phyloP scores from a whole-genome alignment of 2,888 invertebrate genomes.

The Sepiola atlantica region DNA sequence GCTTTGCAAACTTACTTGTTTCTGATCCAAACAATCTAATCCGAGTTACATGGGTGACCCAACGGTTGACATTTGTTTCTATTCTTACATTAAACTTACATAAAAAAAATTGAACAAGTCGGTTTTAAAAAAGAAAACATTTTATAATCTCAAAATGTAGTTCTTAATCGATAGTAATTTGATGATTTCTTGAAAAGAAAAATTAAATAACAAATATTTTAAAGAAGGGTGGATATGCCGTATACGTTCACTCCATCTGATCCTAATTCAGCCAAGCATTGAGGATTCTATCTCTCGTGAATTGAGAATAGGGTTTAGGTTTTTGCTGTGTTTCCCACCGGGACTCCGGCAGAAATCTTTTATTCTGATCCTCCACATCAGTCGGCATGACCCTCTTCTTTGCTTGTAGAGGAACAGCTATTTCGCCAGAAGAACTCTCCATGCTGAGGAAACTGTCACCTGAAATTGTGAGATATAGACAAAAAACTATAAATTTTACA shows the following conservation, averaged over 20 bases:
- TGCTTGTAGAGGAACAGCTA: not conserved
- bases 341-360: not conserved
- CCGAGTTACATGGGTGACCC: not conserved
- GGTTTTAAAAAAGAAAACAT: too few relatives aligned
- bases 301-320: not conserved
- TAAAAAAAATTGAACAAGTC: not conserved
- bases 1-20: too few relatives aligned
- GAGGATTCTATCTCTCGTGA: conserved; percentile 32
- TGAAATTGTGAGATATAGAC: not conserved
- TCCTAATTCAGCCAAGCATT: conserved; percentile 38
- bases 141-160: too few relatives aligned
- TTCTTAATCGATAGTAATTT: too few relatives aligned
- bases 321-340: not conserved
- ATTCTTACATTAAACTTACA: not conserved
- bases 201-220: too few relatives aligned
- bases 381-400: not conserved
- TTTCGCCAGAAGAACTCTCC: not conserved
- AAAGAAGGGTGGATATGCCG: too few relatives aligned
- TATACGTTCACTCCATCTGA: too few relatives aligned
- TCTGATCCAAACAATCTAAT: too few relatives aligned
- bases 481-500: not conserved
- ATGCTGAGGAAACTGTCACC: conserved; percentile 34
- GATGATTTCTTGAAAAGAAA: too few relatives aligned
- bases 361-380: not conserved
- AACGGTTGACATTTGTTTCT: not conserved